phyloP scores from a whole-genome alignment of 2,797 vertebrate species.

The Scarus forsteni region DNA sequence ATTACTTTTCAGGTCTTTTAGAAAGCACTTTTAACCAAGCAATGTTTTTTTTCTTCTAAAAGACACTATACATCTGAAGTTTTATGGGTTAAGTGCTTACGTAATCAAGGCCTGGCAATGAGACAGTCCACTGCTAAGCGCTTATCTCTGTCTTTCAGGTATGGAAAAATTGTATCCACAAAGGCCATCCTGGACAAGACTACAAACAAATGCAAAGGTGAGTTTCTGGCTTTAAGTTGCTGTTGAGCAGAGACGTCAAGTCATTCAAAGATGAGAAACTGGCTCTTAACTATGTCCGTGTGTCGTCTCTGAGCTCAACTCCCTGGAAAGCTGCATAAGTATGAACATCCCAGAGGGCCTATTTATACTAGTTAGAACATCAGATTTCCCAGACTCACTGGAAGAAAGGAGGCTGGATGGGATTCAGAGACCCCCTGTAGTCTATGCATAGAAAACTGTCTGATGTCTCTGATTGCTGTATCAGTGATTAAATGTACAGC shows the following conservation, averaged over 20 bases:
- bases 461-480: too few species aligned
- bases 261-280: not conserved
- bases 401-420: not conserved
- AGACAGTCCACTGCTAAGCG: not conserved
- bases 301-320: not conserved
- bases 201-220: conserved; percentile 98
- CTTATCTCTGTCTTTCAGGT: conserved; percentile 81
- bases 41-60: too few species aligned
- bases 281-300: not conserved
- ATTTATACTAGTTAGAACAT: conserved; percentile 1
- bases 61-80: too few species aligned
- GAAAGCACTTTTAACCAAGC: too few species aligned
- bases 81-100: too few species aligned
- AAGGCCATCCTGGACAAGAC: conserved; percentile 97
- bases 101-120: too few species aligned
- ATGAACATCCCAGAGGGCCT: not conserved
- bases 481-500: too few species aligned
- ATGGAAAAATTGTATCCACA: conserved; percentile 97
- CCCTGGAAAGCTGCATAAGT: not conserved
- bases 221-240: conserved; percentile 42
- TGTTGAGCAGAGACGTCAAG: not conserved
- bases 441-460: too few species aligned
- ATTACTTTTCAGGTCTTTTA: too few species aligned
- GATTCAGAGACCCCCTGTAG: not conserved
- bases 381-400: not conserved